Percentiles rank a stretch among this genome's conserved stretches.
Evolutionary conservation across 2,888 invertebrate species (phyloP).

Genomic region (Ectemnius lituratus): DNA sequence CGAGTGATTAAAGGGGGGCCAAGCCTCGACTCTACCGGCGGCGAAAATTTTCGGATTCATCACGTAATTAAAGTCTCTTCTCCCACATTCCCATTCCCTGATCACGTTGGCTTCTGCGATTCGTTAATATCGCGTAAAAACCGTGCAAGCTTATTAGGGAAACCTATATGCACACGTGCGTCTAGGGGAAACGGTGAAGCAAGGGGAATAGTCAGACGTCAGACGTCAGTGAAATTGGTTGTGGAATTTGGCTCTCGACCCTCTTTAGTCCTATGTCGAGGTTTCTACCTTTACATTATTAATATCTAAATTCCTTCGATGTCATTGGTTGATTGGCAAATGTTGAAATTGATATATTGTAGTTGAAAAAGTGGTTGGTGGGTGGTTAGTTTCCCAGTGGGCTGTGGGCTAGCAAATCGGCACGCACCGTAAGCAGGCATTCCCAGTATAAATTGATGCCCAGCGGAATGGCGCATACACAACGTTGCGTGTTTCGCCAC

Average conservation of each 20-base stretch:
- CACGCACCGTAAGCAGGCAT: constrained; percentile 54
- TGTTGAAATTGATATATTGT: too few relatives aligned
- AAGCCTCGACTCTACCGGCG: background rate
- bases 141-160: constrained; percentile 16
- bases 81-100: too few relatives aligned
- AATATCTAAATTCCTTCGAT: too few relatives aligned
- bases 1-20: constrained; percentile 30
- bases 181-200: too few relatives aligned
- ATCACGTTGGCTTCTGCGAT: constrained; percentile 4
- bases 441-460: constrained; percentile 53
- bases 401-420: constrained; percentile 33
- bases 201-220: background rate
- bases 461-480: constrained; percentile 25
- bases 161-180: background rate
- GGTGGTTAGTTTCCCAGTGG: background rate
- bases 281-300: too few relatives aligned
- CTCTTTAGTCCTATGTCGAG: too few relatives aligned
- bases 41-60: constrained; percentile 40
- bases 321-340: too few relatives aligned
- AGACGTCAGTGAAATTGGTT: too few relatives aligned
- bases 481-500: constrained; percentile 52
- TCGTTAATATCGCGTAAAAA: constrained; percentile 28
- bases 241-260: too few relatives aligned
- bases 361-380: background rate
- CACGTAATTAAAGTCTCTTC: constrained; percentile 33